Base-by-base conservation (phyloP, 2,888 invertebrate species). In the Leucophenga montana region DNA sequence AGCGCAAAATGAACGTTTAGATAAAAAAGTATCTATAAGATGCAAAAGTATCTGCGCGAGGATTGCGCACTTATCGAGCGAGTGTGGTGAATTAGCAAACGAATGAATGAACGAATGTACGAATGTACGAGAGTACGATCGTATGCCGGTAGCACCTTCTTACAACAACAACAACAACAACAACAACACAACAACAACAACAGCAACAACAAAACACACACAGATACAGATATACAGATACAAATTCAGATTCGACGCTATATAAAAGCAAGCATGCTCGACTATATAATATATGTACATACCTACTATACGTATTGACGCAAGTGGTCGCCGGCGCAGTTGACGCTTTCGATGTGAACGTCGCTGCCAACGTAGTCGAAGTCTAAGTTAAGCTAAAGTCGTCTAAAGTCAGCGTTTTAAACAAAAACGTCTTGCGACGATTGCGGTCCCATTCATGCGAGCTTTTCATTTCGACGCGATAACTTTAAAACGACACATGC, bases 381-480 rank as follows among this genome's bases (percentile, higher is more conserved):
- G 39, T 39, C 39, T 39, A 39, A 39, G 4, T 39, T 39, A 71
- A 61, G 73, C 62, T 22, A 75, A 80, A 66, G 39, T 39, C 11
- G 39, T 39, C 39, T 39, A 39, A 39, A 39, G 72, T 81, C 78
- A 82, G 78, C 71, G 78, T 79, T 85, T 85, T 78, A 77, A 85
- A 88, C 88, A 86, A 88, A 87, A 88, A 85, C 87, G 83, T 86
- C 85, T 87, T 83, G 83, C 85, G 78, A 79, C 75, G 82, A 76
- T 80, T 77, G 75, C 84, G 88, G 87, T 87, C 86, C 86, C 86
- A 86, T 87, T 86, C 85, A 85, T 83, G 87, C 85, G 80, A 88
- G 89, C 87, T 89, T 89, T 89, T 87, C 86, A 88, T 89, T 88
- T 87, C 88, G 83, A 85, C 85, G 88, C 85, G 88, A 87, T 86